Evolutionary conservation across 2,113 vertebrate genomes (phyloP).

Genomic region (Perccottus glenii): DNA sequence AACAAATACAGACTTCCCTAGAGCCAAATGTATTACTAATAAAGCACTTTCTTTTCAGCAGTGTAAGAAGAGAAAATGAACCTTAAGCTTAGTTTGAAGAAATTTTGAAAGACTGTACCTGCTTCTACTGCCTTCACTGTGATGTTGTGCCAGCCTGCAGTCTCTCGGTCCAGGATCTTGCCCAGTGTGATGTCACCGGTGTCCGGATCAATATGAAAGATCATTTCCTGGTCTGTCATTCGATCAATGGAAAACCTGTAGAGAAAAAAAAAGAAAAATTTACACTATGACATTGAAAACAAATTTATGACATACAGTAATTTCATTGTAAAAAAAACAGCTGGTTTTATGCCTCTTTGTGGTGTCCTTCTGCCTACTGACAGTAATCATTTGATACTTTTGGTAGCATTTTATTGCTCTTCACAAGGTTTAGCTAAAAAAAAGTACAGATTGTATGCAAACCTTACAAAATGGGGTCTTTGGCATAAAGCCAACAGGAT

Average conservation of each 20-base stretch:
- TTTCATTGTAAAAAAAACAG: neutral
- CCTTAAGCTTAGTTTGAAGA: neutral
- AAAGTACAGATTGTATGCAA: too few relatives aligned
- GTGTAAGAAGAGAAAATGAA: neutral
- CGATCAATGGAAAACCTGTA: slow-evolving; percentile 92
- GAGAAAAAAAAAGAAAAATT: neutral
- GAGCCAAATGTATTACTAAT: neutral
- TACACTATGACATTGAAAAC: too few relatives aligned
- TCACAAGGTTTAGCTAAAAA: too few relatives aligned
- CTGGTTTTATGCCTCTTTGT: too few relatives aligned
- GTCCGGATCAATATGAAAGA: slow-evolving; percentile 92
- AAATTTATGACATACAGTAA: neutral
- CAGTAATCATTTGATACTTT: too few relatives aligned
- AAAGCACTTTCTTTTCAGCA: neutral
- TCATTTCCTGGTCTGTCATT: slow-evolving; percentile 87
- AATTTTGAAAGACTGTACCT: slow-evolving; percentile 72
- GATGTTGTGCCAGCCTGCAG: slow-evolving; percentile 97
- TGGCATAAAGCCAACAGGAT: too few relatives aligned
- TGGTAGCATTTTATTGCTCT: too few relatives aligned
- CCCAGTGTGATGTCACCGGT: slow-evolving; percentile 90
- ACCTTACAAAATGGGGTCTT: too few relatives aligned
- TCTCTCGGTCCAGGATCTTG: slow-evolving; percentile 93
- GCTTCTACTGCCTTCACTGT: slow-evolving; percentile 93
- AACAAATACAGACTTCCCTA: neutral
- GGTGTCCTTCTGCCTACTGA: too few relatives aligned